Evolutionary conservation across 2,113 vertebrate genomes (phyloP), one percentile per base, ranked within the genome.

Genomic region (Colinus virginianus): DNA sequence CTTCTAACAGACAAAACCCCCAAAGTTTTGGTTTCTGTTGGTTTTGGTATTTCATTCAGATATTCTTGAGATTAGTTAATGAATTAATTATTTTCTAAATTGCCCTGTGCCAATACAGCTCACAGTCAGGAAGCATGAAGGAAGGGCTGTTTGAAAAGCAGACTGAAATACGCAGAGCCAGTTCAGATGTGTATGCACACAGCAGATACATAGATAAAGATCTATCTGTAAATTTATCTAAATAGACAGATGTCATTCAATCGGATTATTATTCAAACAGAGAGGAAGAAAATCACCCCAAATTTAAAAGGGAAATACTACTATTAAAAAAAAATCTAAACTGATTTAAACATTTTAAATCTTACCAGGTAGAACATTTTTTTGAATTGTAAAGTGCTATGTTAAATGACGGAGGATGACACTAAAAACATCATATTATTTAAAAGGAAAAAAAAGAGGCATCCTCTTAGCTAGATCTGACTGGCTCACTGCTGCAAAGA

Each of bases 1-100:
- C 51, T 96, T 95, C 69, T 78, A 88, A 89, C 43, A 45, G 86
- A 87, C 51, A 69, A 94, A 91, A 36, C 84, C 78, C 66, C 76
- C 3, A 1, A 96, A 96, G 93, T 94, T 96, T 94, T 94, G 63
- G 20, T 59, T 95, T 93, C 82, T 64, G 13, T 90, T 25, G 11
- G 34, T 9, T 93, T 94, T 82, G 91, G 64, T 87, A 69, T 93
- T 96, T 96, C 90, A 42, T 63, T 87, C 75, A 88, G 93, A 78
- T 90, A 96, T 94, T 90, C 84, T 92, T 96, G 86, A 96, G 94
- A 94, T 94, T 90, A 94, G 88, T 96, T 95, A 95, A 90, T 84
- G 84, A 88, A 95, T 90, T 91, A 93, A 95, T 93, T 94, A 92
- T 91, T 95, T 96, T 92, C 94, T 94, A 96, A 94, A 88, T 62